Percentiles rank a stretch among this genome's conserved stretches.
Evolutionary conservation across 2,797 vertebrate species (phyloP).

Genomic region (Petrocephalus sullivani): DNA sequence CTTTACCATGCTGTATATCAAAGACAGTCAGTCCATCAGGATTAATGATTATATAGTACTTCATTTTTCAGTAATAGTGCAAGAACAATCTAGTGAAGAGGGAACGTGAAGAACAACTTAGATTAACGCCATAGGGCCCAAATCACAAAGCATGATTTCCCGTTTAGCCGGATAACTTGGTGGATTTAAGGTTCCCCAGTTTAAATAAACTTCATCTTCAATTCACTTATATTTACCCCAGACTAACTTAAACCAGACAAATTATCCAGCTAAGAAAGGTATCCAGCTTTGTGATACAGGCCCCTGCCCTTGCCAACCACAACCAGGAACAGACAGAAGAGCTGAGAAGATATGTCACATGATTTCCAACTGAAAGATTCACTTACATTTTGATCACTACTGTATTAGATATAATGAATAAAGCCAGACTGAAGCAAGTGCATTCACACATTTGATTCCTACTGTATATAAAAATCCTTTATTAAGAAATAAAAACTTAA

Average conservation of each 20-base stretch:
- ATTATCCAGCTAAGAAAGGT: neutral
- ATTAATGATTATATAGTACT: neutral
- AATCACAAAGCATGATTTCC: neutral
- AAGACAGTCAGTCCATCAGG: neutral
- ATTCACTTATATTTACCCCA: neutral
- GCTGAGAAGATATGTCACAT: neutral
- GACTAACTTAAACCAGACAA: neutral
- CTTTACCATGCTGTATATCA: neutral
- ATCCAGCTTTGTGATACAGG: neutral
- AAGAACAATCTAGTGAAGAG: neutral
- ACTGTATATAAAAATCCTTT: neutral
- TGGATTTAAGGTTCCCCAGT: neutral
- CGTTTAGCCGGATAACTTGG: neutral
- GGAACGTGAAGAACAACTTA: neutral
- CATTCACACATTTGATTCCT: neutral
- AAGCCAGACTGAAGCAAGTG: neutral
- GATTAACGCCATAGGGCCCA: neutral
- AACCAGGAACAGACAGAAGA: neutral
- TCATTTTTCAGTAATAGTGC: neutral
- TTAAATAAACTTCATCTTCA: neutral
- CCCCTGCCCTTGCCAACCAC: neutral
- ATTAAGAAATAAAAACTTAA: neutral
- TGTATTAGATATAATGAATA: neutral
- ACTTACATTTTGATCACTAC: neutral
- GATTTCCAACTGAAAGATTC: neutral